Evolutionary conservation across 2,113 vertebrate species (phyloP), one percentile per base, ranked within the genome.

Genomic region (Ophthalmolycus amberensis): DNA sequence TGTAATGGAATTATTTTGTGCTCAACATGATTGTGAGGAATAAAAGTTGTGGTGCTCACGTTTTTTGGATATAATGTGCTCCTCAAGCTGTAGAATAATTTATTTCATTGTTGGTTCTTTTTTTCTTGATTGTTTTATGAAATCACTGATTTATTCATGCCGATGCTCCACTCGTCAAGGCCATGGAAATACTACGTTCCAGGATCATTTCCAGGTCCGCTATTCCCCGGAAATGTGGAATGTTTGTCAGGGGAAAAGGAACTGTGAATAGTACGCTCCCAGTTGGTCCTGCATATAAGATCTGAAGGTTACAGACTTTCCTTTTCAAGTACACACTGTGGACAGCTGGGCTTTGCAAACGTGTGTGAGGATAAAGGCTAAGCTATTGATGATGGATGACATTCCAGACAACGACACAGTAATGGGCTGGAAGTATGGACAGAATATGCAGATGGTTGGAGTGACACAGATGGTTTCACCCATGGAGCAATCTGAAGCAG

Each of bases 381-480:
- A 85, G 90, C 87, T 86, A 83, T 92, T 88, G 84, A 83, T 90
- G 88, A 90, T 84, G 88, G 90, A 89, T 90, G 90, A 90, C 79
- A 89, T 91, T 90, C 85, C 89, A 88, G 85, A 92, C 90, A 77
- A 64, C 38, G 32, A 71, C 82, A 77, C 87, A 46, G 83, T 90
- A 91, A 93, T 88, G 90, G 79, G 83, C 84, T 90, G 86, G 75
- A 92, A 88, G 85, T 85, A 79, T 83, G 88, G 89, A 92, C 87
- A 77, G 80, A 83, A 89, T 76, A 87, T 88, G 83, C 88, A 92
- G 88, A 89, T 90, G 89, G 83, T 65, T 72, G 76, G 79, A 85
- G 81, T 74, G 90, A 89, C 91, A 89, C 91, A 94, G 93, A 93
- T 93, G 93, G 90, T 91, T 93, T 91, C 80, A 85, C 86, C 91